Evolutionary conservation across 2,797 vertebrate genomes (phyloP).

Genomic region (Psittacula echo): DNA sequence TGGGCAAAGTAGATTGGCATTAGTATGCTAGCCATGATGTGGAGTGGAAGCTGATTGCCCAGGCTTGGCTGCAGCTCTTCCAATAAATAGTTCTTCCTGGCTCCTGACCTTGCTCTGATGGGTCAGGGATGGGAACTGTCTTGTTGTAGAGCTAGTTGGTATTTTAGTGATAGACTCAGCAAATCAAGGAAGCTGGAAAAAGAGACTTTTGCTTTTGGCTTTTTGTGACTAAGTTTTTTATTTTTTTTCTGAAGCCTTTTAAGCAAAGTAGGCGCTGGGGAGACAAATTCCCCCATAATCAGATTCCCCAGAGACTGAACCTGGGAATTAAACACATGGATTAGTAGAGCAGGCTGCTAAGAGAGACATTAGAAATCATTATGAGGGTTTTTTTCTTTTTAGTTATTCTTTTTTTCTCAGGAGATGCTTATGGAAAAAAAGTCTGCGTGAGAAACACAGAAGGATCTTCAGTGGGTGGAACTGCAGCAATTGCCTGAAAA

Average conservation of each 20-base stretch:
- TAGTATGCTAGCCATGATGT: background rate
- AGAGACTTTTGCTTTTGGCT: background rate
- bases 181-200: background rate
- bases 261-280: background rate
- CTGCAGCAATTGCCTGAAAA: background rate
- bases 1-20: background rate
- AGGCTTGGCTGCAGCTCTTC: background rate
- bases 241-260: background rate
- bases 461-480: background rate
- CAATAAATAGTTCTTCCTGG: background rate
- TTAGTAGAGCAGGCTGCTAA: slow-evolving; percentile 14
- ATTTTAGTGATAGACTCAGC: background rate
- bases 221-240: background rate
- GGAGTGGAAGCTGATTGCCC: background rate
- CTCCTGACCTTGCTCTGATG: background rate
- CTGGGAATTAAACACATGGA: background rate
- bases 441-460: background rate
- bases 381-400: background rate
- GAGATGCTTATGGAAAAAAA: background rate
- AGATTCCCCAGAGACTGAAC: background rate
- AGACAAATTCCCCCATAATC: background rate
- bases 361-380: background rate
- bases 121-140: background rate
- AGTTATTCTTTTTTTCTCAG: background rate
- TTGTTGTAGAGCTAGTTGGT: background rate